These are phyloP conservation scores for Ariolimax columbianus DNA, from an alignment of 2,888 invertebrate genomes.

Conservation along the genomic window DNA sequence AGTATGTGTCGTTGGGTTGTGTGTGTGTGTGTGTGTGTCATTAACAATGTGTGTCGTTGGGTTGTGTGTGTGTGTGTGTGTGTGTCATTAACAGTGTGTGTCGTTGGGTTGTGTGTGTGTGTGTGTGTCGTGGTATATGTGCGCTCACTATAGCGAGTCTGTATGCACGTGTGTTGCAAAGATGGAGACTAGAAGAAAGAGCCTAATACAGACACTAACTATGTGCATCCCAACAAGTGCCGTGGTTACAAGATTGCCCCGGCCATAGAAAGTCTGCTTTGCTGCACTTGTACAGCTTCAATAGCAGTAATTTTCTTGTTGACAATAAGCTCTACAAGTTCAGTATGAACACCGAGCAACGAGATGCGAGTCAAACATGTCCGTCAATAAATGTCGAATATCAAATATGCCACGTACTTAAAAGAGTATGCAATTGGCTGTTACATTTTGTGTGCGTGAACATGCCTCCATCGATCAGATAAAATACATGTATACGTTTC, in stretches of 20 bases:
- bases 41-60: background rate
- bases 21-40: background rate
- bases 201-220: background rate
- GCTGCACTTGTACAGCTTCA: background rate
- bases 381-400: too few species aligned
- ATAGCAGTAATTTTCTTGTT: background rate
- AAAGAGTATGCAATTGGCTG: too few species aligned
- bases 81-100: background rate
- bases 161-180: background rate
- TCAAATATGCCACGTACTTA: too few species aligned
- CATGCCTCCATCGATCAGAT: too few species aligned
- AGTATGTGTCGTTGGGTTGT: background rate
- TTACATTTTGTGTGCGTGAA: too few species aligned
- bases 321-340: background rate
- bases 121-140: too few species aligned
- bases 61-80: background rate
- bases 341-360: background rate
- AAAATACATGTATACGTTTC: too few species aligned
- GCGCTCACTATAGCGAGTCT: too few species aligned
- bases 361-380: too few species aligned
- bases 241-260: background rate
- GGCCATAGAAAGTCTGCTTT: background rate
- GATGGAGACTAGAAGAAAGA: background rate
- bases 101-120: background rate
- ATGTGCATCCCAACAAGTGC: background rate